A percentile compares a stretch with the other conserved stretches of the same genome.
phyloP scores from a whole-genome alignment of 2,113 vertebrate species.

The Neoarius graeffei region DNA sequence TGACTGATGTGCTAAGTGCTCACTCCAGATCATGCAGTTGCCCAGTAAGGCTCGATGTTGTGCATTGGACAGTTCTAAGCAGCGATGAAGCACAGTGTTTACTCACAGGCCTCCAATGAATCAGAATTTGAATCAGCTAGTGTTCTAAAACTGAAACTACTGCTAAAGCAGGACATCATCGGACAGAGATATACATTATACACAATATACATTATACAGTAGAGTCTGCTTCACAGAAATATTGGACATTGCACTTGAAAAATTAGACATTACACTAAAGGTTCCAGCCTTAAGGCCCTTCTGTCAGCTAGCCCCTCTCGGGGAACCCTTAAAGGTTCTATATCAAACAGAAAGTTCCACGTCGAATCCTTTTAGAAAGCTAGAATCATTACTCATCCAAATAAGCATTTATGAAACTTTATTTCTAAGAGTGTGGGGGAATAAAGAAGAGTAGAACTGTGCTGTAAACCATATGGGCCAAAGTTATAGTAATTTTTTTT shows the following conservation, averaged over 20 bases:
- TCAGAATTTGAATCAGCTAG: slow-evolving; percentile 1
- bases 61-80: background rate
- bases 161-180: background rate
- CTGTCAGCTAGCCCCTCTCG: background rate
- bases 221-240: background rate
- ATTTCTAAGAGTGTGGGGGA: background rate
- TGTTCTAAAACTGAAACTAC: background rate
- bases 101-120: background rate
- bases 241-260: background rate
- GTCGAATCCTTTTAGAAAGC: background rate
- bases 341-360: background rate
- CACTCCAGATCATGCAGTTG: slow-evolving; percentile 23
- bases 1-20: slow-evolving; percentile 18
- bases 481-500: background rate
- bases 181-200: background rate
- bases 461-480: background rate
- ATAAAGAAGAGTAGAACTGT: background rate
- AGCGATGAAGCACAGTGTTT: background rate
- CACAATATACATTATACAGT: background rate
- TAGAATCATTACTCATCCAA: background rate
- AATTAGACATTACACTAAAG: background rate
- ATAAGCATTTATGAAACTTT: background rate
- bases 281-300: background rate
- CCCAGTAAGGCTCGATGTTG: background rate
- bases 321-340: background rate